Percentiles rank a stretch among this genome's conserved stretches.
These are phyloP conservation scores for Zaprionus camerounensis DNA, from an alignment of 1,140 invertebrate genomes.

Conservation along the genomic window DNA sequence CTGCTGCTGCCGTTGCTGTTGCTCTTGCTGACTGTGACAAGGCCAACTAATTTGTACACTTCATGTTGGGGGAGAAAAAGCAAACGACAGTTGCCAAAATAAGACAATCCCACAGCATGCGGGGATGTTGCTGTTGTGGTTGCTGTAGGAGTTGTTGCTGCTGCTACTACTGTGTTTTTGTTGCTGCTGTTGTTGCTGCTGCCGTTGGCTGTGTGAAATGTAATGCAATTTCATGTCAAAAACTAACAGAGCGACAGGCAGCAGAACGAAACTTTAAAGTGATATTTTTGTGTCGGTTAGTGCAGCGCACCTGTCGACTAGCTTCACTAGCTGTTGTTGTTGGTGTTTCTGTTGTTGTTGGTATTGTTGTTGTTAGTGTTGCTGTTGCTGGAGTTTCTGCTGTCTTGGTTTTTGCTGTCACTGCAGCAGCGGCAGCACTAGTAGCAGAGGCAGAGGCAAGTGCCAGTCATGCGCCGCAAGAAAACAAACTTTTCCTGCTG, in stretches of 20 bases:
- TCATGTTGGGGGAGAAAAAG: constrained; percentile 56
- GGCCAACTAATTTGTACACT: constrained; percentile 82
- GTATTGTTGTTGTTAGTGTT: neutral
- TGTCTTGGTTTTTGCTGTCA: constrained; percentile 63
- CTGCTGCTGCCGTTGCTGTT: constrained; percentile 30
- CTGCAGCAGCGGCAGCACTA: constrained; percentile 45
- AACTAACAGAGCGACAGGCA: constrained; percentile 76
- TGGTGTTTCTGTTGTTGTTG: neutral
- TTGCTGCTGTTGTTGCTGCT: constrained; percentile 14
- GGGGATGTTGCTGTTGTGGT: constrained; percentile 12
- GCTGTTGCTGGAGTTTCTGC: constrained; percentile 30
- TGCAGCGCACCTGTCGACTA: constrained; percentile 63
- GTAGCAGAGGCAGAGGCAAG: constrained; percentile 47
- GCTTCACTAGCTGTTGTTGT: neutral
- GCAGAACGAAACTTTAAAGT: constrained; percentile 75
- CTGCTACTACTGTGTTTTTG: neutral
- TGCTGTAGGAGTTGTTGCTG: neutral
- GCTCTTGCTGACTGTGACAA: constrained; percentile 64
- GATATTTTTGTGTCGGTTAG: constrained; percentile 79
- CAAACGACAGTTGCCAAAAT: constrained; percentile 76
- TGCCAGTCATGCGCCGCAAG: constrained; percentile 77
- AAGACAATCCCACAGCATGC: constrained; percentile 65
- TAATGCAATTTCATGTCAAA: constrained; percentile 82
- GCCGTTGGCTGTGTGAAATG: constrained; percentile 65
- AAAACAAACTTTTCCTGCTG: constrained; percentile 76